Conservation (phyloP, 2,113 vertebrate species). For the Numida meleagris region DNA sequence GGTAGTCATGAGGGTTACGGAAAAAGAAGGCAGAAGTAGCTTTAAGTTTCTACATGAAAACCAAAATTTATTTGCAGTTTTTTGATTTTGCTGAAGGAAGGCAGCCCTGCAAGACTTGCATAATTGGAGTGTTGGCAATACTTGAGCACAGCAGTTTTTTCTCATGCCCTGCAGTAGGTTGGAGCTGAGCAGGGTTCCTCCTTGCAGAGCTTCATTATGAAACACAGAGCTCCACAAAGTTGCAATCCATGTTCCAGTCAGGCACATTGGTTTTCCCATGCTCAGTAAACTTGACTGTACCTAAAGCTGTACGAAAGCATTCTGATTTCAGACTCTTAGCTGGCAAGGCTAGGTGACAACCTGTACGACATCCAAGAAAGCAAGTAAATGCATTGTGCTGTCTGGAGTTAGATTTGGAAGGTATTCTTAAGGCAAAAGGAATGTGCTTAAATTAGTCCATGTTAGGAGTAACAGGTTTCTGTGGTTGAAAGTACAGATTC, state of each 20-base stretch:
- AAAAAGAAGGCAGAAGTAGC: not conserved
- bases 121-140: slow-evolving; percentile 29
- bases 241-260: not conserved
- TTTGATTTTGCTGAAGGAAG: not conserved
- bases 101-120: slow-evolving; percentile 13
- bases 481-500: slow-evolving; percentile 23
- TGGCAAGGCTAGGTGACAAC: not conserved
- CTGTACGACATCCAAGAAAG: not conserved
- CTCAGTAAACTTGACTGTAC: not conserved
- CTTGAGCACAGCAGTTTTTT: slow-evolving; percentile 13
- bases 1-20: not conserved
- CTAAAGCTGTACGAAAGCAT: not conserved
- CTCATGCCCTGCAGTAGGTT: slow-evolving; percentile 37
- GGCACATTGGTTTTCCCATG: not conserved
- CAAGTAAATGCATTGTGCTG: not conserved
- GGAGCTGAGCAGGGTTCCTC: not conserved
- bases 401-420: not conserved
- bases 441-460: slow-evolving; percentile 24
- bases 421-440: slow-evolving; percentile 17
- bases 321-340: not conserved
- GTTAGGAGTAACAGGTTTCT: slow-evolving; percentile 18
- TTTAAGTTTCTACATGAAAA: not conserved
- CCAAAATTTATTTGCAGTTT: not conserved
- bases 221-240: not conserved
- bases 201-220: slow-evolving; percentile 23